Evolutionary conservation across 1,140 invertebrate genomes (phyloP).

Genomic region (Paracyclopina nana): DNA sequence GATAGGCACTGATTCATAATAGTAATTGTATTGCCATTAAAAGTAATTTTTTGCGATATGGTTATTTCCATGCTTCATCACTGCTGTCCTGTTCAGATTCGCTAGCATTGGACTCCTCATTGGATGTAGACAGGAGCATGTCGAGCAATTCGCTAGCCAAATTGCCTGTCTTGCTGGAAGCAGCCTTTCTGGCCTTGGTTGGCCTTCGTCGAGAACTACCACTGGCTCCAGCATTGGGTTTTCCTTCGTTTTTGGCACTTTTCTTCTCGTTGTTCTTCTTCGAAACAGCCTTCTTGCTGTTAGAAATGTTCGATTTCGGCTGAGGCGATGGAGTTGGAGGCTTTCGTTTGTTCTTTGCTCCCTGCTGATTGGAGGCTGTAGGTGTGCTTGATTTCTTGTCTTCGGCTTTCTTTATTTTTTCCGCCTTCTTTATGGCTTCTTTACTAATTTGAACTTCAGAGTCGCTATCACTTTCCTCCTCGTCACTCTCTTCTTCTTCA

Average conservation of each 20-base stretch:
- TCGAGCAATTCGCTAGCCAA: constrained; percentile 6
- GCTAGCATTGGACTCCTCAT: not conserved
- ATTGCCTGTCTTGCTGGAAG: constrained; percentile 5
- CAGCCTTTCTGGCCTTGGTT: constrained; percentile 2
- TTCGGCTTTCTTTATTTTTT: no score
- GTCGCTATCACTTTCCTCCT: no score
- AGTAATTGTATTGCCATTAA: no score
- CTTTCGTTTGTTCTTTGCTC: not conserved
- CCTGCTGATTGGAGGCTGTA: not conserved
- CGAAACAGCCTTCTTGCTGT: no score
- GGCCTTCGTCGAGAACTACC: not conserved
- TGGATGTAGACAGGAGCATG: constrained; percentile 7
- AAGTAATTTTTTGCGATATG: not conserved
- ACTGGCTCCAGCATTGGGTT: not conserved
- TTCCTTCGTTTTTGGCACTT: not conserved
- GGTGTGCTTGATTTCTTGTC: no score
- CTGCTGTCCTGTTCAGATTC: not conserved
- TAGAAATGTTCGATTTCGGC: no score
- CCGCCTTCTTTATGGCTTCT: no score
- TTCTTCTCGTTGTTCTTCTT: not conserved
- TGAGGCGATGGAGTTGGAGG: no score
- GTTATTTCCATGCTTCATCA: constrained; percentile 14
- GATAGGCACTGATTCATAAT: no score
- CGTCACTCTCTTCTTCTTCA: no score
- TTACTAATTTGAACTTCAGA: no score